These are phyloP conservation scores for Anthrax anthrax DNA, from an alignment of 2,888 invertebrate species.

Conservation along the genomic window DNA sequence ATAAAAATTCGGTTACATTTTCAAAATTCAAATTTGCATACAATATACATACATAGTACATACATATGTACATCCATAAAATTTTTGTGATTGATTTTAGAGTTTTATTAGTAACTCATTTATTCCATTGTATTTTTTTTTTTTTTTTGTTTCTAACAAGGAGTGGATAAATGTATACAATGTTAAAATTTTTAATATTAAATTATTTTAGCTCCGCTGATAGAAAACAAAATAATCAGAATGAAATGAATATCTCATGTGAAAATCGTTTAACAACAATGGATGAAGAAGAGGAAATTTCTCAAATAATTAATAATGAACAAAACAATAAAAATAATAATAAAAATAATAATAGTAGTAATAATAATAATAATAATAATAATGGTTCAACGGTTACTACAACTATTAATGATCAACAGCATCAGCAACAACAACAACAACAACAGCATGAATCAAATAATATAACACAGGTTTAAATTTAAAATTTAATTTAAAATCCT, in stretches of 20 bases:
- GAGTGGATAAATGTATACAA: not conserved
- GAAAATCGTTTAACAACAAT: constrained; percentile 61
- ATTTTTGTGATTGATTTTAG: too few species aligned
- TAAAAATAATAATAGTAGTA: too few species aligned
- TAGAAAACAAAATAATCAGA: constrained; percentile 29
- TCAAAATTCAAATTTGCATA: too few species aligned
- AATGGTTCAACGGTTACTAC: not conserved
- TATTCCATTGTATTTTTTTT: too few species aligned
- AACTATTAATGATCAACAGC: not conserved
- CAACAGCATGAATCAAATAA: constrained; percentile 4
- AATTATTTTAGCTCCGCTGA: constrained; percentile 25
- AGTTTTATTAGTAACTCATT: too few species aligned
- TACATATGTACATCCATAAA: too few species aligned
- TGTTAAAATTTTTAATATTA: not conserved
- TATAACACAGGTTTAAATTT: constrained; percentile 13
- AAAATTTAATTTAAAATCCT: too few species aligned
- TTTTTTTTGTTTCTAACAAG: too few species aligned
- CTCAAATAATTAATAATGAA: not conserved
- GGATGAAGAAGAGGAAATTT: constrained; percentile 68
- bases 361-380: too few species aligned
- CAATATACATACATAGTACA: too few species aligned
- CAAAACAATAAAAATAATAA: constrained; percentile 4
- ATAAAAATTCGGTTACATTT: too few species aligned
- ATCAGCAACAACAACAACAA: too few species aligned
- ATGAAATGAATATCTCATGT: constrained; percentile 17